These are phyloP conservation scores for Neosalanx taihuensis DNA, from an alignment of 2,797 vertebrate genomes.

Conservation along the genomic window DNA sequence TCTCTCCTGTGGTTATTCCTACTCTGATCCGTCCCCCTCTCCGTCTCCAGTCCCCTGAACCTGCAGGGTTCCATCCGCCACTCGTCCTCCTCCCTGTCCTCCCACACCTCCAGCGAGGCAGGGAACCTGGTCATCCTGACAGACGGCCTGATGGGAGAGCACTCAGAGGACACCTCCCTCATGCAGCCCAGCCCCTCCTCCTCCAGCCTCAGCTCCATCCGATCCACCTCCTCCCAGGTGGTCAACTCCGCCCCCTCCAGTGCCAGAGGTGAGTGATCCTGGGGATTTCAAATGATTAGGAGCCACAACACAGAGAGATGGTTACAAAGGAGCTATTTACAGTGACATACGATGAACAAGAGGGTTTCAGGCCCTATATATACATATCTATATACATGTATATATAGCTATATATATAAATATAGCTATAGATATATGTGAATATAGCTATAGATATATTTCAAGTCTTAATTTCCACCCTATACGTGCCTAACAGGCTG, in stretches of 20 bases:
- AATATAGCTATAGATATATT: no score
- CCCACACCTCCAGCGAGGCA: constrained; percentile 93
- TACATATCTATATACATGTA: no score
- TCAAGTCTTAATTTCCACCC: background rate
- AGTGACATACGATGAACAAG: background rate
- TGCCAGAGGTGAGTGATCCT: constrained; percentile 88
- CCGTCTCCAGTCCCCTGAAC: constrained; percentile 84
- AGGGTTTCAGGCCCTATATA: no score
- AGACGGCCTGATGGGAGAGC: constrained; percentile 87
- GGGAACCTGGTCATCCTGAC: constrained; percentile 93
- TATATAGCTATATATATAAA: no score
- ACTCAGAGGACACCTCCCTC: constrained; percentile 90
- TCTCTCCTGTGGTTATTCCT: background rate
- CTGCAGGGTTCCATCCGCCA: constrained; percentile 91
- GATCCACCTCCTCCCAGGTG: constrained; percentile 97
- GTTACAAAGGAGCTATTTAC: background rate
- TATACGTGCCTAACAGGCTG: background rate
- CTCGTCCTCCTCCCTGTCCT: constrained; percentile 95
- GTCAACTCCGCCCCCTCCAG: constrained; percentile 96
- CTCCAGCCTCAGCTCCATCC: constrained; percentile 97
- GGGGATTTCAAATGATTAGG: background rate
- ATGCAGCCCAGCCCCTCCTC: constrained; percentile 99
- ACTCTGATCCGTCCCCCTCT: constrained; percentile 24
- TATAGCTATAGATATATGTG: no score
- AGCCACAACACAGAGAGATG: background rate